These are phyloP conservation scores for Brachyptera putata DNA, from an alignment of 2,888 invertebrate species.

Conservation along the genomic window DNA sequence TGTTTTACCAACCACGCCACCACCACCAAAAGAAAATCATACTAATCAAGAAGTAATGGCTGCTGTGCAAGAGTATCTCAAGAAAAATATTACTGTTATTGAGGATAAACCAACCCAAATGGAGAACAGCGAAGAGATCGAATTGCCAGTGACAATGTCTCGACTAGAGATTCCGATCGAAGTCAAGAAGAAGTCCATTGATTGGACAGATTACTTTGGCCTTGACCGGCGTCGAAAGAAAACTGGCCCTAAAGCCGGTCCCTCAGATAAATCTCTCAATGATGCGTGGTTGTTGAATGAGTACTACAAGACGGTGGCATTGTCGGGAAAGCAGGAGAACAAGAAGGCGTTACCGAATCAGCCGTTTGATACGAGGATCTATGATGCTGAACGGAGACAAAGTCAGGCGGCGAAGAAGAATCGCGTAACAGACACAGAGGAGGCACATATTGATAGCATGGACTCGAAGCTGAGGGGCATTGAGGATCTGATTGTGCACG, in stretches of 20 bases:
- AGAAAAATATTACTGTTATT: neutral
- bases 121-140: conserved; percentile 11
- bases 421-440: conserved; percentile 43
- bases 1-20: conserved; percentile 7
- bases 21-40: neutral
- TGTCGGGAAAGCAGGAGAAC: conserved; percentile 28
- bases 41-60: neutral
- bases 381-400: conserved; percentile 15
- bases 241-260: conserved; percentile 48
- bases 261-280: conserved; percentile 50
- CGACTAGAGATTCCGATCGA: conserved; percentile 43
- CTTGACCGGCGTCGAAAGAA: conserved; percentile 74
- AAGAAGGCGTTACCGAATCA: conserved; percentile 2
- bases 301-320: conserved; percentile 49
- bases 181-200: conserved; percentile 74
- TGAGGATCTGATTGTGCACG: conserved; percentile 74
- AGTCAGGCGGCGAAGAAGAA: conserved; percentile 16
- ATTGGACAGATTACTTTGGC: conserved; percentile 86
- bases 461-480: conserved; percentile 68
- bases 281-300: conserved; percentile 55
- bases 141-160: conserved; percentile 21
- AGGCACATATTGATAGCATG: conserved; percentile 63
- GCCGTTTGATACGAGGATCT: conserved; percentile 28
- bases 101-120: neutral
- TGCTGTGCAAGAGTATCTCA: neutral